Evolutionary conservation across 2,888 invertebrate species (phyloP).

Genomic region (Pyrrhia umbra): DNA sequence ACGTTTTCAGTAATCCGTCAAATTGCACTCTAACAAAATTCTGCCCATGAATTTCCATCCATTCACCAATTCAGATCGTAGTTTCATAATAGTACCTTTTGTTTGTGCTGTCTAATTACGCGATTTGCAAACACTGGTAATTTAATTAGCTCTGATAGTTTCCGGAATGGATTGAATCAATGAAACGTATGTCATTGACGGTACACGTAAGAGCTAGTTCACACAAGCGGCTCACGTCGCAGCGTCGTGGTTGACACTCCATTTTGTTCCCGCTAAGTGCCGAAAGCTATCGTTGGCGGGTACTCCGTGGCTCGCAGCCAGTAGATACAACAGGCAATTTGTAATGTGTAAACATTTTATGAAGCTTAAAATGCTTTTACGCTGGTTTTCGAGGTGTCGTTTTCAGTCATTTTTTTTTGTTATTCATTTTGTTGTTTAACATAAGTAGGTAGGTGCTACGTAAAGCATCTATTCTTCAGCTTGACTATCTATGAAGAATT

Average conservation of each 20-base stretch:
- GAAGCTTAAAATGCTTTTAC: conserved; percentile 31
- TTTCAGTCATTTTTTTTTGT: conserved; percentile 24
- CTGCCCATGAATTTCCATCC: no score
- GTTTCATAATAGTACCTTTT: conserved; percentile 25
- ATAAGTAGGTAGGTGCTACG: no score
- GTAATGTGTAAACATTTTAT: conserved; percentile 54
- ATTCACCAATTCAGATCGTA: neutral
- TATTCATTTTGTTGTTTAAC: neutral
- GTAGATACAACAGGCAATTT: conserved; percentile 53
- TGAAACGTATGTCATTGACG: conserved; percentile 25
- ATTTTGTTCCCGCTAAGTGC: conserved; percentile 53
- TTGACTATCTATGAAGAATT: no score
- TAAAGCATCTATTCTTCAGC: neutral
- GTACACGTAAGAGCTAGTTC: conserved; percentile 22
- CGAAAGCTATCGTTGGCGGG: conserved; percentile 41
- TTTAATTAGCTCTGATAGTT: conserved; percentile 34
- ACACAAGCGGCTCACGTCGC: conserved; percentile 38
- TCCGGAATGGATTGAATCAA: conserved; percentile 35
- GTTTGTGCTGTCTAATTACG: conserved; percentile 24
- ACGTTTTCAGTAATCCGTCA: no score
- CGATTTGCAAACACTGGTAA: conserved; percentile 42
- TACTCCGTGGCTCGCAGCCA: conserved; percentile 51
- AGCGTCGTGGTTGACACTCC: conserved; percentile 36
- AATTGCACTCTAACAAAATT: conserved; percentile 8
- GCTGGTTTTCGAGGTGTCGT: conserved; percentile 41